These are phyloP conservation scores for Yponomeuta malinellus DNA, from an alignment of 2,888 invertebrate genomes.

Conservation along the genomic window DNA sequence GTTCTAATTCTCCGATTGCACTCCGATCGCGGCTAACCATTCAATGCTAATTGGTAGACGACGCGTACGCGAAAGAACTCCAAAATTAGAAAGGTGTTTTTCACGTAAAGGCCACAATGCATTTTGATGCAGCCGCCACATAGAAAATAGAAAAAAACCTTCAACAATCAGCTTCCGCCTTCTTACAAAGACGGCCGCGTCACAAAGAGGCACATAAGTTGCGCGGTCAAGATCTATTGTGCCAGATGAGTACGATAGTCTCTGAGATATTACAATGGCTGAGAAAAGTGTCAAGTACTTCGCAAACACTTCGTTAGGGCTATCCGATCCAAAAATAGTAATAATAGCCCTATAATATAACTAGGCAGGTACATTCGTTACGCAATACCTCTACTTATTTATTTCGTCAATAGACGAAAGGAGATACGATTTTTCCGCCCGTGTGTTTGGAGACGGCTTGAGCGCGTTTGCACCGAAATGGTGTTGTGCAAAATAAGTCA, in stretches of 20 bases:
- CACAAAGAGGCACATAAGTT: neutral
- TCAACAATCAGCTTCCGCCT: slow-evolving; percentile 5
- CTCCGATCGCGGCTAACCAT: slow-evolving; percentile 26
- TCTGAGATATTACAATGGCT: neutral
- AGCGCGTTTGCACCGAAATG: slow-evolving; percentile 17
- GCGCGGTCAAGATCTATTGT: slow-evolving; percentile 7
- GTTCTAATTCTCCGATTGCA: slow-evolving; percentile 52
- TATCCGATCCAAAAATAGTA: neutral
- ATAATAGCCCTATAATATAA: neutral
- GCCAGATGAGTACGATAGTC: neutral
- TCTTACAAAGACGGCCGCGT: neutral
- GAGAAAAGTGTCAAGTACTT: slow-evolving; percentile 4
- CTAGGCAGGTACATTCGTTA: neutral
- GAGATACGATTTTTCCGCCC: neutral
- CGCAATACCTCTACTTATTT: neutral
- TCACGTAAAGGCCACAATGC: slow-evolving; percentile 18
- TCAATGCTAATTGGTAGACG: slow-evolving; percentile 51
- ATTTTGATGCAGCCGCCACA: slow-evolving; percentile 12
- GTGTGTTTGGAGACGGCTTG: neutral
- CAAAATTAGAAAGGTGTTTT: slow-evolving; percentile 35
- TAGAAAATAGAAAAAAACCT: slow-evolving; percentile 5
- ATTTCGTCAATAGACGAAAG: slow-evolving; percentile 1
- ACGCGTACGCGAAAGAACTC: slow-evolving; percentile 46
- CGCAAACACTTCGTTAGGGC: neutral
- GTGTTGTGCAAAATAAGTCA: slow-evolving; percentile 30